A percentile compares a stretch with the other conserved stretches of the same genome.
These are phyloP conservation scores for Phoenoteleia sp. DNA, from an alignment of 2,888 invertebrate genomes.

Conservation along the genomic window DNA sequence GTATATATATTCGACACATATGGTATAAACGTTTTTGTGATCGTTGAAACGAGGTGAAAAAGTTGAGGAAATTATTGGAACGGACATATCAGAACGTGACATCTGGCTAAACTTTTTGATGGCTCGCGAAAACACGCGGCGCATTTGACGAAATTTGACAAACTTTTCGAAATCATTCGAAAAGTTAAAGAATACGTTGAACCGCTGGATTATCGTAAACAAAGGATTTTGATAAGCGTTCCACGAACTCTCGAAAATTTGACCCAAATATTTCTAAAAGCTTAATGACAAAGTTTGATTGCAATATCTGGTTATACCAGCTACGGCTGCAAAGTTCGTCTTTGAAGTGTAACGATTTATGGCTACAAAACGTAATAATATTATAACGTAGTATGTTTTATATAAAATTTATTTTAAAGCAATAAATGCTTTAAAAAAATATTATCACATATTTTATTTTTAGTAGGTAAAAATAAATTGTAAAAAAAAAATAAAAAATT, in stretches of 20 bases:
- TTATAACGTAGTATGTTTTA: no score
- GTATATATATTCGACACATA: not conserved
- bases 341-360: constrained; percentile 11
- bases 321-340: constrained; percentile 1
- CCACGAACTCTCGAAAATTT: constrained; percentile 35
- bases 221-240: constrained; percentile 6
- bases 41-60: not conserved
- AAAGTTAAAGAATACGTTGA: not conserved
- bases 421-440: not conserved
- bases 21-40: no score
- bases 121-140: not conserved
- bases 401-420: no score
- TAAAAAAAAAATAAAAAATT: no score
- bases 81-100: not conserved
- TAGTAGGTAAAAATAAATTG: no score
- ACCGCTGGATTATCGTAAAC: constrained; percentile 19
- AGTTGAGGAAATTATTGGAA: not conserved
- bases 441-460: no score
- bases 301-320: constrained; percentile 19
- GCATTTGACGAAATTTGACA: no score
- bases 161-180: not conserved
- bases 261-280: constrained; percentile 19
- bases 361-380: constrained; percentile 2
- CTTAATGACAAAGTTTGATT: constrained; percentile 40
- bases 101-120: not conserved